Evolutionary conservation across 1,140 invertebrate genomes (phyloP).

Genomic region (Nephila pilipes): DNA sequence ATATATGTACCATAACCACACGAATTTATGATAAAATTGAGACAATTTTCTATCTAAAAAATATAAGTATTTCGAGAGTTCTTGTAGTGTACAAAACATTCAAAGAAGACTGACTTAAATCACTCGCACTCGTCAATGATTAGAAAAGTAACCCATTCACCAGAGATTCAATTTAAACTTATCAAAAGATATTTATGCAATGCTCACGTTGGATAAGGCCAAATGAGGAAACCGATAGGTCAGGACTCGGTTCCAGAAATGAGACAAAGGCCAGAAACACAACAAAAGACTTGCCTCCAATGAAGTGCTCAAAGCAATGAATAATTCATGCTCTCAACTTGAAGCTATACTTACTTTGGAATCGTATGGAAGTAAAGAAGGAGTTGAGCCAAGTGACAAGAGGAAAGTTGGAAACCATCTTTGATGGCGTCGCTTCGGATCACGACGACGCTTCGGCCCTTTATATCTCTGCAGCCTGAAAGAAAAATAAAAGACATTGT

Average conservation of each 20-base stretch:
- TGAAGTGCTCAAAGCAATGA: not conserved
- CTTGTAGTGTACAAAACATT: too few species aligned
- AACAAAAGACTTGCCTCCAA: not conserved
- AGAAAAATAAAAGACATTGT: too few species aligned
- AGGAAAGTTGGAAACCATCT: constrained; percentile 53
- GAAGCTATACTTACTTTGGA: constrained; percentile 55
- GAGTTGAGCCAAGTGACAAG: constrained; percentile 67
- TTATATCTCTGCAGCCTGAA: constrained; percentile 65
- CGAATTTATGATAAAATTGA: too few species aligned
- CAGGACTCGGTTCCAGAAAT: not conserved
- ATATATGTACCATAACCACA: too few species aligned
- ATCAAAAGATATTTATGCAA: too few species aligned
- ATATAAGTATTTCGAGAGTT: too few species aligned
- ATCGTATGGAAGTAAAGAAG: constrained; percentile 73
- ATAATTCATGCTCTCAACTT: not conserved
- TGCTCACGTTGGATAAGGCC: too few species aligned
- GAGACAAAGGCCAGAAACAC: not conserved
- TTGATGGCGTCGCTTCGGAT: constrained; percentile 44
- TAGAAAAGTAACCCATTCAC: too few species aligned
- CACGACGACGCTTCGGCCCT: constrained; percentile 49
- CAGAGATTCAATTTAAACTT: too few species aligned
- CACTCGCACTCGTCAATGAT: too few species aligned
- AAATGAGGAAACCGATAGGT: not conserved
- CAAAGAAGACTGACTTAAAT: too few species aligned
- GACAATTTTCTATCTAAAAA: too few species aligned